A percentile compares a stretch with the other conserved stretches of the same genome.
phyloP scores from a whole-genome alignment of 2,113 vertebrate genomes.

The Calidris pugnax region DNA sequence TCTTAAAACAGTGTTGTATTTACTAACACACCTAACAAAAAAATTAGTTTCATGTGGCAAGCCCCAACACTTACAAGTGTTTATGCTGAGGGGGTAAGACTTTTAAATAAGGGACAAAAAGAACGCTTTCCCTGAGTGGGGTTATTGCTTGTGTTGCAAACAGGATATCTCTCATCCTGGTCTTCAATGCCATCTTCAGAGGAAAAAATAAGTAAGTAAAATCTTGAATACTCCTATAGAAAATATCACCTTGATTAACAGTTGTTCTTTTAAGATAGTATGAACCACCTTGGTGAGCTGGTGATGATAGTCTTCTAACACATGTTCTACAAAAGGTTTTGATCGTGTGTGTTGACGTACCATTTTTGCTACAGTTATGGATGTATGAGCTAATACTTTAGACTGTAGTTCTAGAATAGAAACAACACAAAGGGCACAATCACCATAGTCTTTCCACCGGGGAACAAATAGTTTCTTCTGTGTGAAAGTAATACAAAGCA shows the following conservation, averaged over 20 bases:
- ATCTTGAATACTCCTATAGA: background rate
- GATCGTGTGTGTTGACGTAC: background rate
- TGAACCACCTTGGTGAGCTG: background rate
- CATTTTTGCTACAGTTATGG: background rate
- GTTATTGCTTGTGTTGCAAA: background rate
- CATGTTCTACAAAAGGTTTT: background rate
- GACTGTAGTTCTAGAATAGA: background rate
- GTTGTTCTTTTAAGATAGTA: background rate
- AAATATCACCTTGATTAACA: background rate
- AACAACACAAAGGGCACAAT: background rate
- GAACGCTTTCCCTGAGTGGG: background rate
- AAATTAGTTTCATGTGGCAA: background rate
- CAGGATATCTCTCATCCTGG: background rate
- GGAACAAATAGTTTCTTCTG: background rate
- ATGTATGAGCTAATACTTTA: background rate
- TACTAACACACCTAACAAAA: background rate
- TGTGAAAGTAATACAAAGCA: background rate
- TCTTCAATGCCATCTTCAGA: background rate
- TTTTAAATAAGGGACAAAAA: background rate
- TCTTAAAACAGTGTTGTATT: background rate
- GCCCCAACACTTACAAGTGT: background rate
- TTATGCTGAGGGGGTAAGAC: background rate
- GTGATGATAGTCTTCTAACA: background rate
- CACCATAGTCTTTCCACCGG: background rate
- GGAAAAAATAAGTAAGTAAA: background rate